Evolutionary conservation across 1,140 invertebrate genomes (phyloP).

Genomic region (Nomia melanderi): DNA sequence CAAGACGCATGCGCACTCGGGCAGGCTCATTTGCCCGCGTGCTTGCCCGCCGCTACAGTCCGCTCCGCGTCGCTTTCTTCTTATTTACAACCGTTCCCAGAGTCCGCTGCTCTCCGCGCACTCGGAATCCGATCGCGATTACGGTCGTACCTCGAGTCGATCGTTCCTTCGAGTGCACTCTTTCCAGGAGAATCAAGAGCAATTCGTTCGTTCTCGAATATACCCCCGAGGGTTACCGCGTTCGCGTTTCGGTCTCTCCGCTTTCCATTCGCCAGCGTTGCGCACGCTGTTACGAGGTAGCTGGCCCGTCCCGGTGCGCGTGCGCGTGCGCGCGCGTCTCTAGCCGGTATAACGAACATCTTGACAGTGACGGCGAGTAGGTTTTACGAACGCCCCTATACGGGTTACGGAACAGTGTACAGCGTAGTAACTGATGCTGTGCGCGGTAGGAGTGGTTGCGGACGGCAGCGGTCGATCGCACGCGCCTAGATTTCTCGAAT

Average conservation of each 20-base stretch:
- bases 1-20: slow-evolving; percentile 72
- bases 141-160: too few species aligned
- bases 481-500: background rate
- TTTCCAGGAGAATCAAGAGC: too few species aligned
- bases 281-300: background rate
- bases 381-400: slow-evolving; percentile 23
- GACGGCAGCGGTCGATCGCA: slow-evolving; percentile 25
- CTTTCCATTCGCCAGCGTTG: too few species aligned
- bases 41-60: slow-evolving; percentile 57
- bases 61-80: background rate
- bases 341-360: background rate
- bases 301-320: background rate
- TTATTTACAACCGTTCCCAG: background rate
- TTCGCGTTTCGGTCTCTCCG: too few species aligned
- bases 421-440: slow-evolving; percentile 11
- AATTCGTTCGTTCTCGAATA: too few species aligned
- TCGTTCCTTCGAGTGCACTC: too few species aligned
- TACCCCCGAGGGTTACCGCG: too few species aligned
- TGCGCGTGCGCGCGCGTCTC: too few species aligned
- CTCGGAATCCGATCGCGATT: too few species aligned
- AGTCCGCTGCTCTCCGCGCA: too few species aligned
- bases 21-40: slow-evolving; percentile 69
- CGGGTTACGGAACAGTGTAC: background rate
- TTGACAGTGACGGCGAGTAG: slow-evolving; percentile 24
- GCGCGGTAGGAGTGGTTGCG: slow-evolving; percentile 36